Conservation (phyloP, 2,113 vertebrate species). For the Hypanus sabinus region DNA sequence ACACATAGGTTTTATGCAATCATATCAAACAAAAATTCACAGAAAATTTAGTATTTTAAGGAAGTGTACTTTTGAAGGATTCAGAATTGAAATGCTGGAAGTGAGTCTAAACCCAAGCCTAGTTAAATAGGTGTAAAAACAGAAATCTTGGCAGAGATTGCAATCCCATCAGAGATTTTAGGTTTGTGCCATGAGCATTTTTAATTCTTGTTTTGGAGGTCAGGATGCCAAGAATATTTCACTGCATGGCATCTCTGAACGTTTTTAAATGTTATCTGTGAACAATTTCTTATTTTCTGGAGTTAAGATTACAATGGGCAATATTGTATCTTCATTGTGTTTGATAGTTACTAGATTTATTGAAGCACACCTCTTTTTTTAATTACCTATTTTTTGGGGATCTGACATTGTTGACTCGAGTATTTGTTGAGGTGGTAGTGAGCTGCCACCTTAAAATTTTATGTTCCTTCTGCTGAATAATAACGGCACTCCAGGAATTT, state of each 20-base stretch:
- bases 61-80: not conserved
- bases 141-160: not conserved
- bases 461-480: no score
- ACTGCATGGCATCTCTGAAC: not conserved
- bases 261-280: not conserved
- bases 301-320: not conserved
- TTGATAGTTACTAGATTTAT: not conserved
- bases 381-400: no score
- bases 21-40: not conserved
- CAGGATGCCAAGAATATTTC: not conserved
- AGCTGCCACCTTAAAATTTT: not conserved
- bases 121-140: not conserved
- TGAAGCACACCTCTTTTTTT: no score
- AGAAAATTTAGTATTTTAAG: not conserved
- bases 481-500: no score
- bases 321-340: not conserved
- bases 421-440: not conserved
- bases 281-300: not conserved
- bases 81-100: not conserved
- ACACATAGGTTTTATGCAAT: not conserved
- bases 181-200: not conserved
- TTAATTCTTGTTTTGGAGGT: not conserved
- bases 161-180: not conserved
- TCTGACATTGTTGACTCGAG: no score
- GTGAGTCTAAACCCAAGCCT: not conserved